These are phyloP conservation scores for Marcusenius ussheri DNA, from an alignment of 2,113 vertebrate genomes.

Conservation along the genomic window DNA sequence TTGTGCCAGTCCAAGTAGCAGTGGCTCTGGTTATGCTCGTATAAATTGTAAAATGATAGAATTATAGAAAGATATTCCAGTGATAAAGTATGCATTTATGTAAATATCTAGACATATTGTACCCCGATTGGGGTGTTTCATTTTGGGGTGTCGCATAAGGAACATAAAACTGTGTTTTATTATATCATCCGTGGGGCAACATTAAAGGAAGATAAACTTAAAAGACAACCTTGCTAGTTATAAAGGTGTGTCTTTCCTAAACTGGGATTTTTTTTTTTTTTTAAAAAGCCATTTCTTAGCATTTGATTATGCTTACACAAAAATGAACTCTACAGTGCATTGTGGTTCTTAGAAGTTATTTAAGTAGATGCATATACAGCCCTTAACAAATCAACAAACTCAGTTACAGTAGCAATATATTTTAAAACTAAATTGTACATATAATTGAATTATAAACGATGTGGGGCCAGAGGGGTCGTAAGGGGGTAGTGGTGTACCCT, in stretches of 20 bases:
- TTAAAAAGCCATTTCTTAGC: neutral
- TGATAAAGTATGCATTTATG: neutral
- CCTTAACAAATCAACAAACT: neutral
- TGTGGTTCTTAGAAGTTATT: neutral
- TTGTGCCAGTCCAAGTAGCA: neutral
- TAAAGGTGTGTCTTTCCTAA: neutral
- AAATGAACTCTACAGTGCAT: neutral
- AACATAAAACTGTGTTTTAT: neutral
- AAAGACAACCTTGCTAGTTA: neutral
- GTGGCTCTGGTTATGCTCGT: neutral
- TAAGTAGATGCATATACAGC: neutral
- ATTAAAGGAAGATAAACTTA: neutral
- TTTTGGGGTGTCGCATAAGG: neutral
- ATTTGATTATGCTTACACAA: neutral
- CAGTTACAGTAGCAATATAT: neutral
- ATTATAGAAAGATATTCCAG: neutral
- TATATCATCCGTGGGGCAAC: neutral
- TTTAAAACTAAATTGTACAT: neutral
- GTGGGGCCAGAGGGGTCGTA: neutral
- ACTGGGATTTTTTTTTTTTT: neutral
- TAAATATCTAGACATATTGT: neutral
- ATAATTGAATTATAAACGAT: neutral
- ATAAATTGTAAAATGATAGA: neutral
- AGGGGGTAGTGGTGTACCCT: neutral
- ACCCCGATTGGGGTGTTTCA: neutral